Evolutionary conservation across 2,113 vertebrate species (phyloP).

Genomic region (Gymnobelideus leadbeateri): DNA sequence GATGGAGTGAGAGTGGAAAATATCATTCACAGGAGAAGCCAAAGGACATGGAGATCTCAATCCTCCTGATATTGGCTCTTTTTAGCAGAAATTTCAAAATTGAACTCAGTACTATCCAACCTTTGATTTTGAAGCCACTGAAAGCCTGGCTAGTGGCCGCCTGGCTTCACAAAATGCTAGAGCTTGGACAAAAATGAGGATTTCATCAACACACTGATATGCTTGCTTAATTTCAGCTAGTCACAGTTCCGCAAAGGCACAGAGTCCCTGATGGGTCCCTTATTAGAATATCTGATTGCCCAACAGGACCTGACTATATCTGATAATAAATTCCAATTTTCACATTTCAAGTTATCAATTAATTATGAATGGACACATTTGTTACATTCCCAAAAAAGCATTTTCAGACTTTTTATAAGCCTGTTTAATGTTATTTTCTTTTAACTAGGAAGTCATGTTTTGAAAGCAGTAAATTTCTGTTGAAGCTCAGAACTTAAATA

Average conservation of each 20-base stretch:
- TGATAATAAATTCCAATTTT: not conserved
- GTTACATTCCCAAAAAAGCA: not conserved
- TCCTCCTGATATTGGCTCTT: not conserved
- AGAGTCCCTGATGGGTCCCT: not conserved
- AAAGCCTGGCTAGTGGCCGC: not conserved
- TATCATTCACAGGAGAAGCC: not conserved
- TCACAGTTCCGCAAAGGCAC: not conserved
- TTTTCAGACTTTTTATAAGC: not conserved
- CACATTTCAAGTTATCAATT: not conserved
- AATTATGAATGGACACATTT: not conserved
- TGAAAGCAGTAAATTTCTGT: not conserved
- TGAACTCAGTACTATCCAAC: not conserved
- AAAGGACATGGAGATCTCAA: not conserved
- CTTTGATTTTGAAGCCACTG: not conserved
- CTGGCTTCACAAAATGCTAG: not conserved
- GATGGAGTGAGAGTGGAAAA: not conserved
- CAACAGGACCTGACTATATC: not conserved
- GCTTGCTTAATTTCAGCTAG: no score
- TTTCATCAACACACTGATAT: not conserved
- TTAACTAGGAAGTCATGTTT: not conserved
- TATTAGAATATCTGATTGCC: not conserved
- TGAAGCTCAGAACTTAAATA: not conserved
- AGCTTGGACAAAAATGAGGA: not conserved
- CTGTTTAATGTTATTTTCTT: not conserved
- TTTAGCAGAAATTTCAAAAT: not conserved